A percentile compares a stretch with the other conserved stretches of the same genome.
These are phyloP conservation scores for Pan troglodytes DNA, from an alignment of 2,113 vertebrate genomes.

Conservation along the genomic window DNA sequence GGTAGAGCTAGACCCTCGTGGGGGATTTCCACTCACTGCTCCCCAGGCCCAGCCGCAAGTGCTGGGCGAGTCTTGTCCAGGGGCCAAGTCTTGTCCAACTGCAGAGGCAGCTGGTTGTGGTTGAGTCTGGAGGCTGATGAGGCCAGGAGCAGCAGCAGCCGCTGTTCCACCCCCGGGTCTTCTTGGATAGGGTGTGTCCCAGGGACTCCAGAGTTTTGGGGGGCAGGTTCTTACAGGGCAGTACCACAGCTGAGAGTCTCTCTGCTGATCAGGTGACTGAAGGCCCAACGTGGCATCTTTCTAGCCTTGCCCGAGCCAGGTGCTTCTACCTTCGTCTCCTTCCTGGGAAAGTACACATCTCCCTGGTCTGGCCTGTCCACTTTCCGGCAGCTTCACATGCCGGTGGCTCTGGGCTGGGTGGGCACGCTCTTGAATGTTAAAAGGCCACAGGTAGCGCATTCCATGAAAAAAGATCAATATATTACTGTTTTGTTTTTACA, in stretches of 20 bases:
- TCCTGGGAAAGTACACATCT: background rate
- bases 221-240: background rate
- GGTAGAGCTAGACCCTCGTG: accelerated
- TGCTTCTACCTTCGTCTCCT: background rate
- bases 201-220: accelerated
- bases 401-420: background rate
- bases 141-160: background rate
- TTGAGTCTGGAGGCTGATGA: background rate
- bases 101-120: background rate
- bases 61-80: background rate
- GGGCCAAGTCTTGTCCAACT: too few species aligned
- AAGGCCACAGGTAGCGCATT: slow-evolving; percentile 76
- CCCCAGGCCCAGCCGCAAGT: background rate
- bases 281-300: background rate
- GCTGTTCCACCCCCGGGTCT: background rate
- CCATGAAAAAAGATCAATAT: slow-evolving; percentile 90
- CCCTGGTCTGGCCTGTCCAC: accelerated
- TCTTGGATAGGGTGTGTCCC: accelerated
- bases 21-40: background rate
- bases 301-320: background rate
- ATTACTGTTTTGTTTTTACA: slow-evolving; percentile 93
- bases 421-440: slow-evolving; percentile 67
- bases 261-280: background rate
- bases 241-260: background rate
- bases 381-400: background rate